Base-by-base conservation (phyloP, 2,113 vertebrate species). In the Hippocampus barbouri region DNA sequence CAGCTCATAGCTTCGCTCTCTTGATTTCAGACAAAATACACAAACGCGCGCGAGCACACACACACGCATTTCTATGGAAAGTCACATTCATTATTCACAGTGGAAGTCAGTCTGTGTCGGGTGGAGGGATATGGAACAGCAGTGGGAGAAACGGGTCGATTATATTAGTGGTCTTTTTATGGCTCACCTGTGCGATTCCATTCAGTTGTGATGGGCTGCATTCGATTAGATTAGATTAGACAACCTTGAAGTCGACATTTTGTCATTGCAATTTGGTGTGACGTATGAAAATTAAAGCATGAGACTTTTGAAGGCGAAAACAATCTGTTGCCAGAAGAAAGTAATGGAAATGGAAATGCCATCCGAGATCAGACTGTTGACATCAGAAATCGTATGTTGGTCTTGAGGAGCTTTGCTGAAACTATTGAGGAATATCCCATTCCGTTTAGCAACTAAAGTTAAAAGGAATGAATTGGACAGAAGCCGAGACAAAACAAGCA, bases 21-120 rank as follows among this genome's bases (percentile, higher is more conserved):
- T 79, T 68, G 80, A 70, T 74, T 43, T 51, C 5, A 38, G 34
- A 38, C 34, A 6, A 38, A 38, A 38, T 38, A 38, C 34, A 38
- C 30, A 30, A 2, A 30, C 30, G 2, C 3, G 30, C 30, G 30
- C 30, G 30, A 4, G 30, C 30, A 30, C 34, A 38, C 34, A 38
- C 34, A 5, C 34, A 34, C 34, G 5, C 73, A 87, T 82, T 86
- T 88, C 77, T 80, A 84, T 74, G 79, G 77, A 69, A 59, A 68
- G 68, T 27, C 18, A 30, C 70, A 85, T 86, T 80, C 60, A 89
- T 88, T 87, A 90, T 87, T 88, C 87, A 88, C 84, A 79, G 77
- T 56, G 69, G 65, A 71, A 78, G 78, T 75, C 72, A 43, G 74
- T 66, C 72, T 16, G 68, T 73, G 73, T 74, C 65, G 66, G 74